A percentile compares a stretch with the other conserved stretches of the same genome.
Conservation (phyloP, 2,113 vertebrate species). For the Nothoprocta perdicaria region DNA sequence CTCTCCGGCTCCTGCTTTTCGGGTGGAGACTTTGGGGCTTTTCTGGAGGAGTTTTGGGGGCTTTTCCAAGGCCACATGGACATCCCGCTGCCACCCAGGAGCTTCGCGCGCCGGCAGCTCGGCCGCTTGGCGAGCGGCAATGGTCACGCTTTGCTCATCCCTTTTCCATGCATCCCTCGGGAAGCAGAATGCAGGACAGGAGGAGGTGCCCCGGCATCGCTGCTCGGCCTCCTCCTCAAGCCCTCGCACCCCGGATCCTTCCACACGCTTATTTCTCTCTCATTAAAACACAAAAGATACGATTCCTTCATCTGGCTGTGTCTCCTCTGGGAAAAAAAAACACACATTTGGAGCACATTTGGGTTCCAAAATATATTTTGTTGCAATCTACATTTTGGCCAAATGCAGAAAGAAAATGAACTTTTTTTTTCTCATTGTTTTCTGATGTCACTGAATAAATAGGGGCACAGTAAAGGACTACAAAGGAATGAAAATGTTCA, state of each 20-base stretch:
- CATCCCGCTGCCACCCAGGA: neutral
- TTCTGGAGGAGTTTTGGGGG: neutral
- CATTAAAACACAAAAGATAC: neutral
- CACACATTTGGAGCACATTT: neutral
- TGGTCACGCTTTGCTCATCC: neutral
- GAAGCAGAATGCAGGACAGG: neutral
- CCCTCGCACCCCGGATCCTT: rapidly evolving
- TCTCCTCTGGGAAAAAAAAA: neutral
- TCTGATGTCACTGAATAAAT: neutral
- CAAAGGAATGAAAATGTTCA: neutral
- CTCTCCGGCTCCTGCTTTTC: too few species aligned
- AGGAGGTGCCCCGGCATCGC: neutral
- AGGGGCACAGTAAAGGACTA: neutral
- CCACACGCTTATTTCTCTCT: neutral
- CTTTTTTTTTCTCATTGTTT: neutral
- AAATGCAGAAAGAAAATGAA: neutral
- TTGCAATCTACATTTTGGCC: neutral
- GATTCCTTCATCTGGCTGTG: too few species aligned
- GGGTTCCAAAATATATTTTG: too few species aligned
- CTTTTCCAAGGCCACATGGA: neutral
- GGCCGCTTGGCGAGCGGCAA: neutral
- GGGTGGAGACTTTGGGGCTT: too few species aligned
- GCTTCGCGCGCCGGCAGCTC: neutral
- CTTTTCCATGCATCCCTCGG: neutral
- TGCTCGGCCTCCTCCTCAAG: neutral